Evolutionary conservation across 2,888 invertebrate genomes (phyloP).

Genomic region (Pemphredon lugubris): DNA sequence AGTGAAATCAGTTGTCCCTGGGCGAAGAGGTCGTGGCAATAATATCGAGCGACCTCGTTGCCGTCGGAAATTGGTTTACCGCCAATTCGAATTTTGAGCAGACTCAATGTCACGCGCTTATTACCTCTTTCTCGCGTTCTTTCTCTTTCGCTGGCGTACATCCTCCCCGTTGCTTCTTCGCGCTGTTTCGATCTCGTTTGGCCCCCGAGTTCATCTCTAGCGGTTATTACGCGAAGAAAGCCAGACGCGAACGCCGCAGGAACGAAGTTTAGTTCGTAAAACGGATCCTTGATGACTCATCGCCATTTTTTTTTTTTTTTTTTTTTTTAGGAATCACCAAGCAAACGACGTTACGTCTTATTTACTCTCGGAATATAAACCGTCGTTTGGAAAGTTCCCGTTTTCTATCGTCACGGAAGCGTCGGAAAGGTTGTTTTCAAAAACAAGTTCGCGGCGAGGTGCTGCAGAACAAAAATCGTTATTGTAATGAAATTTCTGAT

Average conservation of each 20-base stretch:
- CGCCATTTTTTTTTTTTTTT: slow-evolving; percentile 58
- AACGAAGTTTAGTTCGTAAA: slow-evolving; percentile 46
- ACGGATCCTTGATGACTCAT: slow-evolving; percentile 61
- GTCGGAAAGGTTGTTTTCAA: too few relatives aligned
- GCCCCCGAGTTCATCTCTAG: slow-evolving; percentile 24
- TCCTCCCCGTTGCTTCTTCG: too few relatives aligned
- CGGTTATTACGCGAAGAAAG: slow-evolving; percentile 26
- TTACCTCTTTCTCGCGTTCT: not conserved
- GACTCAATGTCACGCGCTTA: not conserved
- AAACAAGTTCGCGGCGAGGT: too few relatives aligned
- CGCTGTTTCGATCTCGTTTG: not conserved
- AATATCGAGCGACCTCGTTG: slow-evolving; percentile 31
- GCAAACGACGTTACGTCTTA: slow-evolving; percentile 58
- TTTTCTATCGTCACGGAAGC: too few relatives aligned
- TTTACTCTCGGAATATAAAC: slow-evolving; percentile 20
- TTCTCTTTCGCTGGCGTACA: slow-evolving; percentile 3
- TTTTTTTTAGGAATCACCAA: slow-evolving; percentile 52
- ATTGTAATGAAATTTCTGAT: too few relatives aligned
- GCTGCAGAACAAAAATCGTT: too few relatives aligned
- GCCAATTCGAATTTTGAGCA: slow-evolving; percentile 11
- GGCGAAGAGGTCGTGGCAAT: slow-evolving; percentile 45
- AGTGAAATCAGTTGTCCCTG: slow-evolving; percentile 62
- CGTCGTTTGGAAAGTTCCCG: slow-evolving; percentile 1
- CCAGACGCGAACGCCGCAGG: slow-evolving; percentile 37
- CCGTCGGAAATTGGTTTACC: not conserved